These are phyloP conservation scores for Anguilla rostrata DNA, from an alignment of 2,113 vertebrate species.

Conservation along the genomic window DNA sequence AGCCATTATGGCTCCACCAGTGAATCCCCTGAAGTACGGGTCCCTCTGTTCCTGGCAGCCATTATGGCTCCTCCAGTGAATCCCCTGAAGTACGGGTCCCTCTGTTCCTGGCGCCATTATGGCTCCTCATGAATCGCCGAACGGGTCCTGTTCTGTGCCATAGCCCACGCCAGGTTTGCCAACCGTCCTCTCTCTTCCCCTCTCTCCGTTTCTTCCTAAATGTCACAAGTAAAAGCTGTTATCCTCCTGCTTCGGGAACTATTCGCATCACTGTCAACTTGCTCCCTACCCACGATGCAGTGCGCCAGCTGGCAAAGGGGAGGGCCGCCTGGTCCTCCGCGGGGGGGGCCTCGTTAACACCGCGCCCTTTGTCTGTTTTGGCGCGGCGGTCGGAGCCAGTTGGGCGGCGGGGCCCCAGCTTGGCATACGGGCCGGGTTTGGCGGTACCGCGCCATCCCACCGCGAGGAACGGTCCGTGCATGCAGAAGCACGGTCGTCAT, in stretches of 20 bases:
- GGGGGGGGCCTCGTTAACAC: constrained; percentile 7
- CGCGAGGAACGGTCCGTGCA: background rate
- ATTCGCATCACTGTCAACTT: background rate
- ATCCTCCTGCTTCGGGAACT: background rate
- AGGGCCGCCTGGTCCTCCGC: background rate
- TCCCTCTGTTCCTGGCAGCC: background rate
- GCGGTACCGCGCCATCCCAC: too few species aligned
- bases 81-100: background rate
- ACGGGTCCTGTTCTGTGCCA: too few species aligned
- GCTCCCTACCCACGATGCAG: constrained; percentile 12
- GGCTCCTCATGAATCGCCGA: too few species aligned
- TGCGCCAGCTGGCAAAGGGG: background rate
- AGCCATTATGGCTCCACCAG: background rate
- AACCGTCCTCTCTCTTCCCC: background rate
- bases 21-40: background rate
- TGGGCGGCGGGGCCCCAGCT: background rate
- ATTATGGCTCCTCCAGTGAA: background rate
- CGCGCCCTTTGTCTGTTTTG: background rate
- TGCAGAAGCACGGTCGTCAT: background rate
- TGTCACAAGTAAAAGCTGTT: background rate
- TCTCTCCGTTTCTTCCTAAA: background rate
- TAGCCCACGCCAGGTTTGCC: too few species aligned
- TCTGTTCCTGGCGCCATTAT: background rate
- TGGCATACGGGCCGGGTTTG: background rate
- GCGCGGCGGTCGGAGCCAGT: background rate